These are phyloP conservation scores for Pangasianodon gigas DNA, from an alignment of 2,113 vertebrate species.

Conservation along the genomic window DNA sequence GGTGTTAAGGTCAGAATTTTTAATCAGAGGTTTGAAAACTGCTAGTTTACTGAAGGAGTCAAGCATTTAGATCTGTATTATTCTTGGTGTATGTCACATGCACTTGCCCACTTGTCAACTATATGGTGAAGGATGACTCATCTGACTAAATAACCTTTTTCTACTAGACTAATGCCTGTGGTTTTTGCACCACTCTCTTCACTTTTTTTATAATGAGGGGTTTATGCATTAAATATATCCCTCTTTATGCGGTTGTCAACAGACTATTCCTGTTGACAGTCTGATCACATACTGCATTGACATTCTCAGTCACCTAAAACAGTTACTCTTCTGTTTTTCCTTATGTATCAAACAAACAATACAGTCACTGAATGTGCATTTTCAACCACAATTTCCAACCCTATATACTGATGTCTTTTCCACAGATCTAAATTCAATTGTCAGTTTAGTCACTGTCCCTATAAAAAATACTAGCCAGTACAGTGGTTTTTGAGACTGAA, in stretches of 20 bases:
- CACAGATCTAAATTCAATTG: neutral
- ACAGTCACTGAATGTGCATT: neutral
- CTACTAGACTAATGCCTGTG: neutral
- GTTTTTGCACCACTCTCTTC: neutral
- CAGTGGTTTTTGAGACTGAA: neutral
- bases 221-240: neutral
- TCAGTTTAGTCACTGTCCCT: neutral
- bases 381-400: neutral
- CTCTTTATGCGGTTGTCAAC: neutral
- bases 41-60: neutral
- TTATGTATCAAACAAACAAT: neutral
- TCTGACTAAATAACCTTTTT: neutral
- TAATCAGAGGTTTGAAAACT: too few relatives aligned
- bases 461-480: neutral
- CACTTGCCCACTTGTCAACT: neutral
- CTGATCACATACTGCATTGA: neutral
- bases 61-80: neutral
- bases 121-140: neutral
- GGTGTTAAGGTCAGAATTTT: too few relatives aligned
- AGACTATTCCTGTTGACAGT: neutral
- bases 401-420: neutral
- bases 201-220: neutral
- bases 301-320: neutral
- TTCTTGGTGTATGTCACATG: neutral
- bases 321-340: neutral